Conservation (phyloP, 2,113 vertebrate species). For the Callithrix jacchus region DNA sequence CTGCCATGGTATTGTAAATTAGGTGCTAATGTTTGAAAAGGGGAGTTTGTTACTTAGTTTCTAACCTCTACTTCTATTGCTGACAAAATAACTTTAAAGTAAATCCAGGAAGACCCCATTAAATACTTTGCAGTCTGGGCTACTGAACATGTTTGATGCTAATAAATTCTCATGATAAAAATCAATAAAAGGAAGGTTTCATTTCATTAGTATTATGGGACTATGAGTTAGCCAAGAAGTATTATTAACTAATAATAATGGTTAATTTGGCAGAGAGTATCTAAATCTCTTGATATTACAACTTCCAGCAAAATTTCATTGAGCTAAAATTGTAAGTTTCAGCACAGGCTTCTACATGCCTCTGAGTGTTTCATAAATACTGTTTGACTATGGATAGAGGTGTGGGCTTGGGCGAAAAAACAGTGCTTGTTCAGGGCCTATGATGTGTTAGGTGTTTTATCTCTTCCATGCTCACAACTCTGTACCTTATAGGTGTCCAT, state of each 20-base stretch:
- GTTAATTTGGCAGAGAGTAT: constrained; percentile 1
- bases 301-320: neutral
- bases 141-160: neutral
- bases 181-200: neutral
- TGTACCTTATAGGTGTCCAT: neutral
- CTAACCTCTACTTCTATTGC: constrained; percentile 26
- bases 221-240: neutral
- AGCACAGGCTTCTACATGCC: neutral
- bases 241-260: constrained; percentile 26
- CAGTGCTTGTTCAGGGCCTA: neutral
- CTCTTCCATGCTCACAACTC: neutral
- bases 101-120: neutral
- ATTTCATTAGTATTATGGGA: constrained; percentile 22
- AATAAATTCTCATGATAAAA: constrained; percentile 18
- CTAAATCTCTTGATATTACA: constrained; percentile 2
- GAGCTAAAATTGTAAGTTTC: neutral
- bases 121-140: neutral
- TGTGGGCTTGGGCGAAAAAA: neutral
- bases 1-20: constrained; percentile 60
- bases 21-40: constrained; percentile 51
- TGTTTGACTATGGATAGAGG: neutral
- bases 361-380: constrained; percentile 28
- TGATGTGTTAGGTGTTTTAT: neutral
- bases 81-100: constrained; percentile 63
- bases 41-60: constrained; percentile 60